These are phyloP conservation scores for Percina caprodes DNA, from an alignment of 2,113 vertebrate genomes.

Conservation along the genomic window DNA sequence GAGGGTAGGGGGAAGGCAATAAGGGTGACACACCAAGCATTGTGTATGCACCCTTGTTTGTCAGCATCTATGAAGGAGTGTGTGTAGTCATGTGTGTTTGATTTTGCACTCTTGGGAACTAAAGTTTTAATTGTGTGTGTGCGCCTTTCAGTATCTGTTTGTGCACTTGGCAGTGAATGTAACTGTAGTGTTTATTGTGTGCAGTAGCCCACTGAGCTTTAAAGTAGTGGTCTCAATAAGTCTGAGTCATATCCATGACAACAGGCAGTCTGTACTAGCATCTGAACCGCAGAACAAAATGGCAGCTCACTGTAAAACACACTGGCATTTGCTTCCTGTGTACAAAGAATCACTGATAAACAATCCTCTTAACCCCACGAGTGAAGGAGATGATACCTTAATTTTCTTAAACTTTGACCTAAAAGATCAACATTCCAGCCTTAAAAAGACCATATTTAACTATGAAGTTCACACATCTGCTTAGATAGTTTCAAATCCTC, in stretches of 20 bases:
- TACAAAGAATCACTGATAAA: conserved; percentile 31
- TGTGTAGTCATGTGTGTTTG: conserved; percentile 32
- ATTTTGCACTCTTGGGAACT: conserved; percentile 9
- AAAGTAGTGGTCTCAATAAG: conserved; percentile 74
- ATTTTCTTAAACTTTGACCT: conserved; percentile 16
- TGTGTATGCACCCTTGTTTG: conserved; percentile 5
- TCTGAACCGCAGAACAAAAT: conserved; percentile 78
- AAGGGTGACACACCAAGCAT: conserved; percentile 31
- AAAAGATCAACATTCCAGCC: neutral
- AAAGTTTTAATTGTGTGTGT: conserved; percentile 20
- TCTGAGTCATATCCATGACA: conserved; percentile 82
- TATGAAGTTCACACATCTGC: neutral
- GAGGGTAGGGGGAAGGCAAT: conserved; percentile 54
- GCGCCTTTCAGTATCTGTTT: conserved; percentile 38
- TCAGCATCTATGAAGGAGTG: conserved; percentile 21
- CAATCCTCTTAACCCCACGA: neutral
- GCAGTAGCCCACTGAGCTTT: conserved; percentile 55
- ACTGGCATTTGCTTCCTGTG: conserved; percentile 49
- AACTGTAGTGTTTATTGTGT: conserved; percentile 8
- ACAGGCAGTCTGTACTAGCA: conserved; percentile 73
- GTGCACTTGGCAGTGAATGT: conserved; percentile 28
- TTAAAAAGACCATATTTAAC: neutral
- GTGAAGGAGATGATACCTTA: neutral
- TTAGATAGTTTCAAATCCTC: neutral
- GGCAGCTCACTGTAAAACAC: conserved; percentile 66